Conservation (phyloP, 2,888 invertebrate genomes). For the Xestoiulus laeticollis region DNA sequence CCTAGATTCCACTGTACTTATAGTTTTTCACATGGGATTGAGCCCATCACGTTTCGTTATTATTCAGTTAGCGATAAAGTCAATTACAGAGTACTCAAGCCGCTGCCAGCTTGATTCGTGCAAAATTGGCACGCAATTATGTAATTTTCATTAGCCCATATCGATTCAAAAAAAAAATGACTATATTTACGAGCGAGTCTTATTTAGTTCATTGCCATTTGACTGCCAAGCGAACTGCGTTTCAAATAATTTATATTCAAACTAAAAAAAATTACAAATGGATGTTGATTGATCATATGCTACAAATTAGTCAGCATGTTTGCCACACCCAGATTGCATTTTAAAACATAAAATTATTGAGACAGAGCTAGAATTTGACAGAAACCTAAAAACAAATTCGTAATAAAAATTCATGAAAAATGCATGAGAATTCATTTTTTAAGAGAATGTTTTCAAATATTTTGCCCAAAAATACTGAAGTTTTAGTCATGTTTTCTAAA, state of each 20-base stretch:
- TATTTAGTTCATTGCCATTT: not conserved
- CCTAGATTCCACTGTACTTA: not conserved
- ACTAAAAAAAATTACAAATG: not conserved
- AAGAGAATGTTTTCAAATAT: too few species aligned
- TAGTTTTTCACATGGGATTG: not conserved
- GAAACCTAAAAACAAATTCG: too few species aligned
- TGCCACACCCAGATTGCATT: not conserved
- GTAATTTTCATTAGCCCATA: not conserved
- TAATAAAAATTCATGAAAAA: too few species aligned
- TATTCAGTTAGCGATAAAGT: conserved; percentile 33
- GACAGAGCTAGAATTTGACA: too few species aligned
- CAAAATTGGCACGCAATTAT: conserved; percentile 41
- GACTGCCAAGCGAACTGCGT: not conserved
- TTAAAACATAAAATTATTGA: too few species aligned
- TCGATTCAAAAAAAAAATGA: conserved; percentile 16
- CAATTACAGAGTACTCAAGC: conserved; percentile 18
- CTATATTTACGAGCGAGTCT: not conserved
- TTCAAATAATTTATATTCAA: not conserved
- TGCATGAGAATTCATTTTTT: too few species aligned
- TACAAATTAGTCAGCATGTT: not conserved
- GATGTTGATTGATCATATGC: not conserved
- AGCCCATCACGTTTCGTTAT: conserved; percentile 31
- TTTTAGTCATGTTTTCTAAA: too few species aligned
- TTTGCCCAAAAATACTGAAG: too few species aligned
- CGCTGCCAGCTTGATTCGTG: conserved; percentile 35